These are phyloP conservation scores for Eilema sororculum DNA, from an alignment of 2,888 invertebrate species.

Conservation along the genomic window DNA sequence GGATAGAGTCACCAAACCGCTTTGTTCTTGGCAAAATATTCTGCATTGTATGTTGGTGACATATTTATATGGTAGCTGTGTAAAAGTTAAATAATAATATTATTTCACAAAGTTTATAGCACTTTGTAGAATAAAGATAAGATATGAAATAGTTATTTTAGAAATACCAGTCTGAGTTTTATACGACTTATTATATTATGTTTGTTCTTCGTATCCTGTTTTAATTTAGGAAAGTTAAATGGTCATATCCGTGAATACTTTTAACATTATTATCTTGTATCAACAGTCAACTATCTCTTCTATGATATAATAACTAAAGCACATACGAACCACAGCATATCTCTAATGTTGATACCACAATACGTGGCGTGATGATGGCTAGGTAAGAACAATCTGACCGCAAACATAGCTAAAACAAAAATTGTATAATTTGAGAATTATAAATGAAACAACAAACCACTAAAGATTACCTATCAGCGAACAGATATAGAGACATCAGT, in stretches of 20 bases:
- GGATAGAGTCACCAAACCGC: too few relatives aligned
- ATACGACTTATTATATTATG: background rate
- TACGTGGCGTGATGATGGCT: too few relatives aligned
- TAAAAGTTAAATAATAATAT: conserved; percentile 1
- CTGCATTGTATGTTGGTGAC: too few relatives aligned
- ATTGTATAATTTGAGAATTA: too few relatives aligned
- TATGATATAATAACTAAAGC: background rate
- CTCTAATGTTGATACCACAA: too few relatives aligned
- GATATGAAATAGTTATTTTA: conserved; percentile 1
- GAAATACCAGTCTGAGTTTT: background rate
- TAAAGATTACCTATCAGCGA: too few relatives aligned
- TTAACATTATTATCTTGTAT: background rate
- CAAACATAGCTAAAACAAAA: too few relatives aligned
- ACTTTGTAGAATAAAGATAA: background rate
- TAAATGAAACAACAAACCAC: too few relatives aligned
- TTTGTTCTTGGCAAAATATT: too few relatives aligned
- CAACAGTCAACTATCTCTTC: background rate
- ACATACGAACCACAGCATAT: too few relatives aligned
- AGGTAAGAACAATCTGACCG: too few relatives aligned
- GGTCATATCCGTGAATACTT: background rate
- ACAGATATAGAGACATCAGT: too few relatives aligned
- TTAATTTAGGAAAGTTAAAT: background rate
- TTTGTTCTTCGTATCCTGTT: background rate
- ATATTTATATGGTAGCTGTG: background rate
- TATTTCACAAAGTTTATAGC: background rate